Evolutionary conservation across 2,888 invertebrate species (phyloP), one percentile per base, ranked within the genome.

Genomic region (Synergus laeviventris): DNA sequence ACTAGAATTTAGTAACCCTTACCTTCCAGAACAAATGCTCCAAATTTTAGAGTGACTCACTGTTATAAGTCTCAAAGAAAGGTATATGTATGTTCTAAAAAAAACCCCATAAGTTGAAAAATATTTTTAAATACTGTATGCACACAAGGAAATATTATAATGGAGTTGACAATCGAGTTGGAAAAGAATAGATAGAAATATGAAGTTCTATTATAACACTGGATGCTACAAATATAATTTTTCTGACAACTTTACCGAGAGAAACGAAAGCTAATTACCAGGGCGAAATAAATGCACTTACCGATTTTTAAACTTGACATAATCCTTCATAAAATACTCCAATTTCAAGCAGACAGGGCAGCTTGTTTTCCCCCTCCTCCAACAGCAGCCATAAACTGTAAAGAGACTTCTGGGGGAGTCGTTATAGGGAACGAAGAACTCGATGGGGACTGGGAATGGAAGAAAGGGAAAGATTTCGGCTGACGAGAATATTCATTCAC

Each of bases 231-330:
- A 74, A 76, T 73, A 59, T 18, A 24, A 14, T n/a, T 39, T 2
- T 42, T 74, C 36, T 49, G 49, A n/a, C 21, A 3, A 70, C 39
- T 45, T 8, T 16, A 42, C 49, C n/a, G 4, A n/a, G n/a, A 38
- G n/a, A 61, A 39, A 60, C 9, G 1, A 49, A 3, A 61, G 54
- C 62, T 45, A 62, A 77, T 76, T 1, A 31, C 11, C 36, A 4
- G 56, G 18, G 4, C 5, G 12, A 5, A 24, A 14, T 24, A 59
- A 12, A 24, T 1, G 0, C 24, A 36, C 92, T 92, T 92, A 93
- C 93, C 93, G 89, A 92, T 92, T 92, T 93, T 93, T 92, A 93
- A 91, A 91, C 93, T 93, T 91, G 93, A 93, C 93, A 93, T 93
- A 92, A 92, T 93, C 91, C 91, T 89, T 89, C 90, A 91, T 91